Conservation (phyloP, 2,888 invertebrate genomes). For the Lymantria monacha region DNA sequence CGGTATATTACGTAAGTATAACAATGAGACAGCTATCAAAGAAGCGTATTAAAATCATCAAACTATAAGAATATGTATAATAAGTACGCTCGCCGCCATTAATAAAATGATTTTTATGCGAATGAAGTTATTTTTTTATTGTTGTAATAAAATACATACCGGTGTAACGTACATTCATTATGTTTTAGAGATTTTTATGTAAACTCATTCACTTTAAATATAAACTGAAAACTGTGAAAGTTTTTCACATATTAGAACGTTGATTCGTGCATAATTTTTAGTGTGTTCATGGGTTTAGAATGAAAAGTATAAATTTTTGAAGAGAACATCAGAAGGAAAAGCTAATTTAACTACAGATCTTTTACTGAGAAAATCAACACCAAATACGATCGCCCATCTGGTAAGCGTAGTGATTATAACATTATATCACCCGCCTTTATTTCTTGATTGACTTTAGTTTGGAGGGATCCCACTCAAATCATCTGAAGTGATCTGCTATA, state of each 20-base stretch:
- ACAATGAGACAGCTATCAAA: background rate
- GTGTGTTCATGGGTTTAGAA: no score
- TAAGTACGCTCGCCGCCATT: conserved; percentile 4
- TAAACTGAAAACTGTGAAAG: background rate
- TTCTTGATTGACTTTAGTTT: no score
- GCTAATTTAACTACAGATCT: no score
- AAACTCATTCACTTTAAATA: conserved; percentile 1
- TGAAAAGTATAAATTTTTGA: no score
- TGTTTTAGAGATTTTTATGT: conserved; percentile 2
- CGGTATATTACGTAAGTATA: conserved; percentile 8
- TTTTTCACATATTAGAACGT: background rate
- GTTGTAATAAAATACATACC: conserved; percentile 2
- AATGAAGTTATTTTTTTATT: conserved; percentile 2
- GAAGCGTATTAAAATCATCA: background rate
- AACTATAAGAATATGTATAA: conserved; percentile 7
- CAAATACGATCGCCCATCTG: no score
- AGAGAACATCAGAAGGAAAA: no score
- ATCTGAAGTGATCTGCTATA: no score
- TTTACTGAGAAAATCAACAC: no score
- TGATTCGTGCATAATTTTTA: background rate
- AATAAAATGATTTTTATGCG: conserved; percentile 2
- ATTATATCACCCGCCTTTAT: no score
- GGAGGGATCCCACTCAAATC: no score
- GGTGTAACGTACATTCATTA: background rate
- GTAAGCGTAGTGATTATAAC: no score